Base-by-base conservation (phyloP, 2,113 vertebrate genomes). In the Tragelaphus strepsiceros region DNA sequence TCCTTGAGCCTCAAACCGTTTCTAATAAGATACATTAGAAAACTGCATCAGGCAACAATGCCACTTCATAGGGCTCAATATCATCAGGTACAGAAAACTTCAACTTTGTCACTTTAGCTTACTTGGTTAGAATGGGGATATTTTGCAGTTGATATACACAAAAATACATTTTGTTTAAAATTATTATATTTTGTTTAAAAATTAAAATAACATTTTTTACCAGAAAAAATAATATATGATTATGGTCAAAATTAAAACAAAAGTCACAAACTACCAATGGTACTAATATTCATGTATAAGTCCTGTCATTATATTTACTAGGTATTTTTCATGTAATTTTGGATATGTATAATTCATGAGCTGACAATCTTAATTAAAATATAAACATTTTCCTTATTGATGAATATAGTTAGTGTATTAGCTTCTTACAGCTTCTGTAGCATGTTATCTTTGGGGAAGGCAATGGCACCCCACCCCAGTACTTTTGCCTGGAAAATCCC, bases 21-120 rank as follows among this genome's bases (percentile, higher is more conserved):
- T 71, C 2, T 61, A 53, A 80, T 46, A 84, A 39, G 6, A 0
- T 71, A 43, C 49, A 51, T 59, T 28, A 77, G n/a, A 46, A 85
- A 78, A 32, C 14, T 46, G 4, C 3, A 1, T 3, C 8, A 46
- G 15, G 6, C 3, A 43, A 19, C 10, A 53, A 16, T 39, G 2
- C 19, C 30, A 64, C 17, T 62, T 84, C 4, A 13, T 1, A n/a
- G 3, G 2, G 3, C 30, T 67, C 7, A 51, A 2, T 83, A 43
- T 4, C 5, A 0, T 46, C 6, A 1, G 19, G 2, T 83, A 12
- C 8, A 12, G 51, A 88, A 91, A 61, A 28, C 17, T 22, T 67
- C 39, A 12, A 39, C 39, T 84, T 24, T 49, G 8, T 0, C 6
- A 19, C 7, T 86, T 80, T 39, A 91, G 11, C 0, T 15, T 51